Base-by-base conservation (phyloP, 2,888 invertebrate species). In the Portevinia maculata region DNA sequence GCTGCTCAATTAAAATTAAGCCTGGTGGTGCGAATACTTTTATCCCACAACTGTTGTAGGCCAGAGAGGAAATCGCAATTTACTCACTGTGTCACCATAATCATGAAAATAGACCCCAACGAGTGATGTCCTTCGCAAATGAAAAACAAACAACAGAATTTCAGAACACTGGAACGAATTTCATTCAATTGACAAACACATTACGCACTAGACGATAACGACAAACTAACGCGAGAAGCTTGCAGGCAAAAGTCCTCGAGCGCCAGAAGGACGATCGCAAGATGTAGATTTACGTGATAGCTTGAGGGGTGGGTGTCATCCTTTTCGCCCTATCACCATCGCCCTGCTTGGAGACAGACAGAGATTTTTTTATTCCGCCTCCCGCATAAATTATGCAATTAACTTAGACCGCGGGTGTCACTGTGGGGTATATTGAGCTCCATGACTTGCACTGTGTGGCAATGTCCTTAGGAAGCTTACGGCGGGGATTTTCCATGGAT, bases 351-450 rank as follows among this genome's bases (percentile, higher is more conserved):
- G 32, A 19, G 64, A 53, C 76, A 76, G 76, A 76, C 62, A 21
- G 30, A 52, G 24, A 0, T 46, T 13, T 39, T 44, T 13, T 53
- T 44, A 44, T 52, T 28, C 46, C 53, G 44, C 17, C 41, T 70
- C 52, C 65, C 52, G 65, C 71, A 73, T 79, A 79, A 79, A 79
- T 79, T 79, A 79, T 79, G 60, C 73, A 79, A 79, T 79, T 79
- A 79, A 79, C 67, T 65, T 70, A 34, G 46, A 57, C 78, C 78
- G 57, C 48, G 46, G 70, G 59, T 62, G 32, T 32, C 46, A 60
- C 69, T 21, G 30, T 21, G 5, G 44, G 34, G 15, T 19, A 52
- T 28, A 53, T 46, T 13, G 28, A 53, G 75, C 37, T 53, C 44
- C 44, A 39, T 24, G 37, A 37, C 50, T 50, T 50, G 24, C 21